Percentiles rank a stretch among this genome's conserved stretches.
Evolutionary conservation across 2,888 invertebrate genomes (phyloP).

Genomic region (Monochamus alternatus): DNA sequence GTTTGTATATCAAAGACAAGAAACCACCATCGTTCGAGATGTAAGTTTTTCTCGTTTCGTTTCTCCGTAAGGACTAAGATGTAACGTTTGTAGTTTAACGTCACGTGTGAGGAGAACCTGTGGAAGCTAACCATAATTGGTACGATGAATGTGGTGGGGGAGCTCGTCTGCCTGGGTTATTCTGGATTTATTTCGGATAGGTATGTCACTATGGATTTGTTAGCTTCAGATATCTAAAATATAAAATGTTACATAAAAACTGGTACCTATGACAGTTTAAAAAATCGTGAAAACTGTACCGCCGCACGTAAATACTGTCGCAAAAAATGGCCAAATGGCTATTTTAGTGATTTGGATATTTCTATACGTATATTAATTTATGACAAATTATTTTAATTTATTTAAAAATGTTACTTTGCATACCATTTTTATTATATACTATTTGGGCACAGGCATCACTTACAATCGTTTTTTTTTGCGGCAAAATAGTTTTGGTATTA

Average conservation of each 20-base stretch:
- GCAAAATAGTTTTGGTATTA: no score
- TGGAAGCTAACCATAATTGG: conserved; percentile 83
- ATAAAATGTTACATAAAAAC: neutral
- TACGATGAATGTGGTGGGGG: conserved; percentile 82
- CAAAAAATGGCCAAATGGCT: no score
- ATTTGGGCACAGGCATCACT: no score
- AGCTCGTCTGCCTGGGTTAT: conserved; percentile 80
- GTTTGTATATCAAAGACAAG: conserved; percentile 62
- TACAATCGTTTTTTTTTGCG: no score
- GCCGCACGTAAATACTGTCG: no score
- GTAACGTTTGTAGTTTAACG: conserved; percentile 72
- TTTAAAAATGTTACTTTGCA: no score
- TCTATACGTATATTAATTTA: no score
- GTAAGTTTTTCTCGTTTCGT: conserved; percentile 56
- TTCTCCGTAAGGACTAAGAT: neutral
- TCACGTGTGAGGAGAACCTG: conserved; percentile 75
- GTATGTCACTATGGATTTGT: conserved; percentile 61
- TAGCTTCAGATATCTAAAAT: neutral
- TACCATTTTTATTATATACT: no score
- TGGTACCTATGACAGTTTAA: neutral
- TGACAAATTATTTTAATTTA: no score
- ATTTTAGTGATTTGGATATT: no score
- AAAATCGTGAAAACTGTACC: no score
- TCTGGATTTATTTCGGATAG: conserved; percentile 78
- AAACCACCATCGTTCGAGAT: conserved; percentile 65